A percentile compares a stretch with the other conserved stretches of the same genome.
Conservation (phyloP, 2,888 invertebrate species). For the Diplazon laetatorius region DNA sequence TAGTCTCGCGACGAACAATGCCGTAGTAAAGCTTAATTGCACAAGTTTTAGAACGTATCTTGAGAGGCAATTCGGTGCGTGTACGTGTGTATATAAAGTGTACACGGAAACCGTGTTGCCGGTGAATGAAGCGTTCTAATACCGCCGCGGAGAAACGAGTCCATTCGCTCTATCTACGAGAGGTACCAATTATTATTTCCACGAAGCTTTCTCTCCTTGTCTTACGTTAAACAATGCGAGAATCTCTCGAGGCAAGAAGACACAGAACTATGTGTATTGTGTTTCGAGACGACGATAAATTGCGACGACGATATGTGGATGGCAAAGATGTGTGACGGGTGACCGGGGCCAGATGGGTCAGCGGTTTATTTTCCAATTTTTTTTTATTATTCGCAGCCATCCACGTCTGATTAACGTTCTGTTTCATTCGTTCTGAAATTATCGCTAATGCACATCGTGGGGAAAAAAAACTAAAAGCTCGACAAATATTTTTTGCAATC, state of each 20-base stretch:
- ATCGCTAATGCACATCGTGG: no score
- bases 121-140: constrained; percentile 24
- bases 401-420: no score
- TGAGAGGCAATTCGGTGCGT: constrained; percentile 43
- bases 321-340: neutral
- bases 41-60: constrained; percentile 54
- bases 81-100: constrained; percentile 18
- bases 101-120: neutral
- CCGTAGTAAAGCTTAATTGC: constrained; percentile 53
- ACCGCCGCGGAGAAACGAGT: constrained; percentile 11
- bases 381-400: no score
- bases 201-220: neutral
- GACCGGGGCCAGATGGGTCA: neutral
- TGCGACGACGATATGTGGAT: neutral
- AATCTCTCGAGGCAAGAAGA: neutral
- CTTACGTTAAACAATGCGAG: neutral
- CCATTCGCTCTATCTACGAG: constrained; percentile 3
- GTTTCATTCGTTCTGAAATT: no score
- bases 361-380: no score
- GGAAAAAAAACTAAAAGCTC: no score
- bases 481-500: no score
- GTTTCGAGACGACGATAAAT: neutral
- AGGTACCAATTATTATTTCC: constrained; percentile 32
- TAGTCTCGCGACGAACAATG: constrained; percentile 39
- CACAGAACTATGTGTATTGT: constrained; percentile 15